Evolutionary conservation across 2,797 vertebrate species (phyloP).

Genomic region (Dipus sagitta): DNA sequence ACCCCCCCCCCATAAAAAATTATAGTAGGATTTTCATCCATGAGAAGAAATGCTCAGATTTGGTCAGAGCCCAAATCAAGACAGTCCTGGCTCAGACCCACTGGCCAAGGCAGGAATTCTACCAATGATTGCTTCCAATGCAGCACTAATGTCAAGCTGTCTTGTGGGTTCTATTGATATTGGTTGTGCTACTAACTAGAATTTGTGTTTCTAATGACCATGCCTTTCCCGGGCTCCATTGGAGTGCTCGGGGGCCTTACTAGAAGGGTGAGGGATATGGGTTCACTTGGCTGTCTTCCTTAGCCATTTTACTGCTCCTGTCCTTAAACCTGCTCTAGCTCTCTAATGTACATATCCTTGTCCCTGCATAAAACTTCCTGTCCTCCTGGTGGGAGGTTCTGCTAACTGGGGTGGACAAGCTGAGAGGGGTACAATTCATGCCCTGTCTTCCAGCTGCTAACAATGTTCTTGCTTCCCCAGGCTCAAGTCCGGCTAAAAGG

Average conservation of each 20-base stretch:
- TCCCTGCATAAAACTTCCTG: background rate
- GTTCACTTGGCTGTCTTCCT: background rate
- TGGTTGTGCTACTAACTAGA: background rate
- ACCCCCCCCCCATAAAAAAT: background rate
- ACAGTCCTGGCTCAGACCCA: background rate
- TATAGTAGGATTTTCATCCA: background rate
- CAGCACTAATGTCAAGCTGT: background rate
- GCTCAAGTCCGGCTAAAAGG: constrained; percentile 97
- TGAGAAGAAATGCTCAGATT: constrained; percentile 1
- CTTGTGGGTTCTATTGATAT: background rate
- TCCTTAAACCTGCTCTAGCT: background rate
- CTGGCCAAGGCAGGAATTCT: background rate
- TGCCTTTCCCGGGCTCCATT: accelerated
- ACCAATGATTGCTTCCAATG: background rate
- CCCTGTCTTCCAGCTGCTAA: constrained; percentile 51
- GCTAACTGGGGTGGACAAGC: background rate
- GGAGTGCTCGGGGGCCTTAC: background rate
- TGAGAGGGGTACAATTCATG: background rate
- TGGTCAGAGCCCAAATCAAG: background rate
- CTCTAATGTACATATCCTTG: background rate
- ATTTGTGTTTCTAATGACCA: background rate
- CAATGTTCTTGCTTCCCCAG: constrained; percentile 83
- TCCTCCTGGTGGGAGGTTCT: background rate
- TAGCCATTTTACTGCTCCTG: background rate
- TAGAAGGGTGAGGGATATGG: accelerated